Evolutionary conservation across 1,140 invertebrate genomes (phyloP).

Genomic region (Brachionus koreanus): DNA sequence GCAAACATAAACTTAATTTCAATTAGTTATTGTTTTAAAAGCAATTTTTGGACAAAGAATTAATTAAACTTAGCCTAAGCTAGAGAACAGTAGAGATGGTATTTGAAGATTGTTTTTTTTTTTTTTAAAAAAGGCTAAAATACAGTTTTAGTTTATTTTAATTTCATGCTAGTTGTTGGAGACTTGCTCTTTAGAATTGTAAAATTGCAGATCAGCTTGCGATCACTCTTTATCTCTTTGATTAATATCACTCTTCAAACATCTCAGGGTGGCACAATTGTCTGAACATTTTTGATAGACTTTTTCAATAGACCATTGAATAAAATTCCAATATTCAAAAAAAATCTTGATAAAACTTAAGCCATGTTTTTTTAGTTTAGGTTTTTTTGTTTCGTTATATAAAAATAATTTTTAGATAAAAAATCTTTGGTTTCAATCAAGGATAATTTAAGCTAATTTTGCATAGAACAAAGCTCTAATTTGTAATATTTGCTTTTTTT

Average conservation of each 20-base stretch:
- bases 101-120: not conserved
- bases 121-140: not conserved
- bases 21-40: not conserved
- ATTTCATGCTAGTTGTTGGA: not conserved
- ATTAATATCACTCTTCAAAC: slow-evolving; percentile 3
- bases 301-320: slow-evolving; percentile 1
- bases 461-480: not conserved
- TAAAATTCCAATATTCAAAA: not conserved
- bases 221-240: not conserved
- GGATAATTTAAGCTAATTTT: not conserved
- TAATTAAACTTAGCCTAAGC: slow-evolving; percentile 24
- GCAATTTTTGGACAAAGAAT: slow-evolving; percentile 36
- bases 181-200: not conserved
- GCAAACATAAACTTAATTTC: slow-evolving; percentile 25
- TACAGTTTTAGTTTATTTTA: not conserved
- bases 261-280: not conserved
- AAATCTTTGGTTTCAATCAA: not conserved
- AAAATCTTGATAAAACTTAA: not conserved
- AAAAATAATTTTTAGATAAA: not conserved
- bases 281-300: not conserved
- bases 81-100: slow-evolving; percentile 15
- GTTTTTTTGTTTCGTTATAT: not conserved
- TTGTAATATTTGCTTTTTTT: not conserved
- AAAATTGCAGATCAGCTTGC: not conserved
- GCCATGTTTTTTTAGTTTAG: not conserved